phyloP scores from a whole-genome alignment of 2,888 invertebrate species.

The Heliconius sara region DNA sequence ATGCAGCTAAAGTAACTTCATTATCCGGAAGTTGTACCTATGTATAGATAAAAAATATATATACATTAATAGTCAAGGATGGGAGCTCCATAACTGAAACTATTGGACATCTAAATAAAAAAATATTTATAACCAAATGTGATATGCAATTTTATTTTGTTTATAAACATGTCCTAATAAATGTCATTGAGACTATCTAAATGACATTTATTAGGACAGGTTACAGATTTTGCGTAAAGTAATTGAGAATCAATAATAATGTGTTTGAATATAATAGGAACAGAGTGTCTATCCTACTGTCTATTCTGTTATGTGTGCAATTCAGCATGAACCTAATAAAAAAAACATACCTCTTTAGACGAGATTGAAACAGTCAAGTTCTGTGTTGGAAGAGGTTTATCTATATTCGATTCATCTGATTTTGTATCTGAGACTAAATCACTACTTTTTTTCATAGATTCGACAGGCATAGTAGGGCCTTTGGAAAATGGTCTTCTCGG shows the following conservation, averaged over 20 bases:
- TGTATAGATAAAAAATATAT: slow-evolving; percentile 28
- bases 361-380: slow-evolving; percentile 89
- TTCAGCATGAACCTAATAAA: too few species aligned
- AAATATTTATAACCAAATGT: too few species aligned
- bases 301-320: too few species aligned
- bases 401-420: slow-evolving; percentile 59
- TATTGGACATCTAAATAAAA: neutral
- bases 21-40: slow-evolving; percentile 89
- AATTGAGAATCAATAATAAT: too few species aligned
- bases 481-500: slow-evolving; percentile 72
- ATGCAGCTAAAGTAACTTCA: slow-evolving; percentile 92
- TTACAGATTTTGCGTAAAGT: too few species aligned
- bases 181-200: too few species aligned
- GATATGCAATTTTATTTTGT: too few species aligned
- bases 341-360: slow-evolving; percentile 87
- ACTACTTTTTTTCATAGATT: slow-evolving; percentile 67
- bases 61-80: neutral
- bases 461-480: slow-evolving; percentile 68
- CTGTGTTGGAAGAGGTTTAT: slow-evolving; percentile 81
- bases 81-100: neutral
- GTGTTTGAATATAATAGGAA: too few species aligned
- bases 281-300: too few species aligned
- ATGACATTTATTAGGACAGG: too few species aligned
- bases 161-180: too few species aligned
- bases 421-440: slow-evolving; percentile 58